Evolutionary conservation across 37 sponge, comb jelly and placozoan genomes (phyloP).

Genomic region (Bolinopsis microptera): DNA sequence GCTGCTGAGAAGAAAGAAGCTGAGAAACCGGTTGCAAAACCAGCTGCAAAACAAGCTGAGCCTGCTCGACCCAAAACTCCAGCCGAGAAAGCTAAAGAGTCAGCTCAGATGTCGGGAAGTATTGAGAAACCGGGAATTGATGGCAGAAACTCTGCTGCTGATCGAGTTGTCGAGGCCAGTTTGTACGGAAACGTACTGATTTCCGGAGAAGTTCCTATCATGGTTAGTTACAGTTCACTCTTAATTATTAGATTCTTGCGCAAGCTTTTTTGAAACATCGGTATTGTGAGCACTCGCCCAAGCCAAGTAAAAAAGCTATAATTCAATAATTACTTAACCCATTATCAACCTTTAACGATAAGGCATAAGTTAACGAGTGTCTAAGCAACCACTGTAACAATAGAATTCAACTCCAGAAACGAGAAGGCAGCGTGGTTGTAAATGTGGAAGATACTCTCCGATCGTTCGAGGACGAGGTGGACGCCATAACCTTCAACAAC

Average conservation of each 20-base stretch:
- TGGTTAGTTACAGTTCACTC: slow-evolving; percentile 14
- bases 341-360: no score
- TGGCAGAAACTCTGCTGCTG: slow-evolving; percentile 49
- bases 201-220: slow-evolving; percentile 21
- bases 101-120: slow-evolving; percentile 44
- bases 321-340: no score
- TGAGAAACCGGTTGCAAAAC: no score
- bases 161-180: slow-evolving; percentile 35
- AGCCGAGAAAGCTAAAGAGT: slow-evolving; percentile 34
- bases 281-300: no score
- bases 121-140: slow-evolving; percentile 57
- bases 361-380: no score
- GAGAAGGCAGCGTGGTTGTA: slow-evolving; percentile 39
- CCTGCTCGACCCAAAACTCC: slow-evolving; percentile 31
- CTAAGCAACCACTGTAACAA: not conserved
- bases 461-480: slow-evolving; percentile 48
- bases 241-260: not conserved
- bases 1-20: no score
- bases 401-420: slow-evolving; percentile 6
- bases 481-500: slow-evolving; percentile 50
- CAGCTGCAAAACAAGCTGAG: no score
- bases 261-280: no score
- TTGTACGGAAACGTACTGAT: slow-evolving; percentile 3
- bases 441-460: slow-evolving; percentile 51
- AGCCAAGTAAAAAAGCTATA: no score